These are phyloP conservation scores for Tokudaia muenninki DNA, from an alignment of 2,797 vertebrate genomes.

Conservation along the genomic window DNA sequence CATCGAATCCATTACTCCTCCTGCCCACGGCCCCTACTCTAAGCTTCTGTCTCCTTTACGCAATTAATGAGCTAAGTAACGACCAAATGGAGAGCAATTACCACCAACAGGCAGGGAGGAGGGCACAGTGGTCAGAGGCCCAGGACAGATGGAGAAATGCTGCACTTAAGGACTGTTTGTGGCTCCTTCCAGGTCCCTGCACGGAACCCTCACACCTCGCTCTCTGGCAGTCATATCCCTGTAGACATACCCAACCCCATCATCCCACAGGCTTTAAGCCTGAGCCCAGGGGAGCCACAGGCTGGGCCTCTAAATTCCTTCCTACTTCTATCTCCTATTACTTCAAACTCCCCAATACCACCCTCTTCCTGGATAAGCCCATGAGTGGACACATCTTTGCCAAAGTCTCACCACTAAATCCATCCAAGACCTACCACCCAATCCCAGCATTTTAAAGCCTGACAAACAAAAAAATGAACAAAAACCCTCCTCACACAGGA, in stretches of 20 bases:
- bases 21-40: constrained; percentile 34
- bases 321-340: not conserved
- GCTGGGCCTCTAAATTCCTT: not conserved
- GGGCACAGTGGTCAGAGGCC: constrained; percentile 29
- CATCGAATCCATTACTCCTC: constrained; percentile 11
- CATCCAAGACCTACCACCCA: not conserved
- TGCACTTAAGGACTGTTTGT: not conserved
- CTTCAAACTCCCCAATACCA: not conserved
- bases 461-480: not conserved
- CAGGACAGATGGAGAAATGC: not conserved
- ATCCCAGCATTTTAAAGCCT: constrained; percentile 4
- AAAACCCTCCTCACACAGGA: not conserved
- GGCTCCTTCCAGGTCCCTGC: not conserved
- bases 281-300: not conserved
- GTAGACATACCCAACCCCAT: not conserved
- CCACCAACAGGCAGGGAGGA: not conserved
- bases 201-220: not conserved
- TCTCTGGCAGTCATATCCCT: not conserved
- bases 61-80: constrained; percentile 78
- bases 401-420: not conserved
- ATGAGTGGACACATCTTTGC: not conserved
- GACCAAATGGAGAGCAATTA: constrained; percentile 65
- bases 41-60: constrained; percentile 53
- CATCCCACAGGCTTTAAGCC: not conserved
- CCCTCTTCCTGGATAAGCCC: not conserved